These are phyloP conservation scores for Limnephilus marmoratus DNA, from an alignment of 2,888 invertebrate species.

Conservation along the genomic window DNA sequence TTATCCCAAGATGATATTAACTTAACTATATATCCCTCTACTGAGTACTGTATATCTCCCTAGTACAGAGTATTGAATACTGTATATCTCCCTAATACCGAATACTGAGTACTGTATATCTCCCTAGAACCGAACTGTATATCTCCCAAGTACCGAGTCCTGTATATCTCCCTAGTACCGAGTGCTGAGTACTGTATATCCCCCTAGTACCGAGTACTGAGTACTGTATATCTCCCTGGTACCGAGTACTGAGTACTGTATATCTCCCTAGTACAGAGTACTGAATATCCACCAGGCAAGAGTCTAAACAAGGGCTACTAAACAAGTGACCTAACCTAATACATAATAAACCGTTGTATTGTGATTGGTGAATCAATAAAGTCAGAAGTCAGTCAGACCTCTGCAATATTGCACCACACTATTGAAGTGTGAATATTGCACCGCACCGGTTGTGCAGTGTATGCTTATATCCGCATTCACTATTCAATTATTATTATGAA, in stretches of 20 bases:
- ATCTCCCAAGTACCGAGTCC: background rate
- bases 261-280: background rate
- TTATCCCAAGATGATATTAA: conserved; percentile 55
- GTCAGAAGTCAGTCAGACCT: background rate
- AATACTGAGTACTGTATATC: too few species aligned
- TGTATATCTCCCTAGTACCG: background rate
- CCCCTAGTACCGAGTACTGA: background rate
- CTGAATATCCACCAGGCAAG: background rate
- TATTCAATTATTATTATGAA: background rate
- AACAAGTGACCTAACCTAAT: background rate
- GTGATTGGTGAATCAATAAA: background rate
- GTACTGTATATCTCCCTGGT: background rate
- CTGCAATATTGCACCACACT: background rate
- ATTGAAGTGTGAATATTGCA: background rate
- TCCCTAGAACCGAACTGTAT: background rate
- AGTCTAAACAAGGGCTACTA: background rate
- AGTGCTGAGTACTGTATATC: background rate
- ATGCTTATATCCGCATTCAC: background rate
- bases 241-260: background rate
- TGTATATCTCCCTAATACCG: too few species aligned
- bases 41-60: background rate
- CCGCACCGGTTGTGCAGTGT: background rate
- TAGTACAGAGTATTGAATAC: background rate
- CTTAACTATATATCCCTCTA: background rate
- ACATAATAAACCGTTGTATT: background rate